Percentiles rank a stretch among this genome's conserved stretches.
Evolutionary conservation across 2,797 vertebrate species (phyloP).

Genomic region (Cetoscarus ocellatus): DNA sequence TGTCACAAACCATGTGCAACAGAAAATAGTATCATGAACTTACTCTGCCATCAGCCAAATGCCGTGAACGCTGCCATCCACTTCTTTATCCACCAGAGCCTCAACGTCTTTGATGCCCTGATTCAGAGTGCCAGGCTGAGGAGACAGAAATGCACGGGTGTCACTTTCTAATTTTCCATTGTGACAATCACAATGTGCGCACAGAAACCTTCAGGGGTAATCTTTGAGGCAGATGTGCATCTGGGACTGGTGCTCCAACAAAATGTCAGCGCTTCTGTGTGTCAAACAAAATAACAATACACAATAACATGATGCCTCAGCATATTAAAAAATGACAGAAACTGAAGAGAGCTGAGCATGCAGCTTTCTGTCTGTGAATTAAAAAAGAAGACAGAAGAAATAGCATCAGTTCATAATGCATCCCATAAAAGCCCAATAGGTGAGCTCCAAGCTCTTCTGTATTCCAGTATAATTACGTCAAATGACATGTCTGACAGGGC

Average conservation of each 20-base stretch:
- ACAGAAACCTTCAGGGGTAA: constrained; percentile 54
- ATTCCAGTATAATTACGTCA: constrained; percentile 8
- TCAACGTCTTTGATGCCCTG: constrained; percentile 86
- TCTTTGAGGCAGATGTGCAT: constrained; percentile 57
- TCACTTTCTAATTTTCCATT: constrained; percentile 62
- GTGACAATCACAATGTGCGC: constrained; percentile 54
- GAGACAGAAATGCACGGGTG: constrained; percentile 45
- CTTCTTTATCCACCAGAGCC: constrained; percentile 65
- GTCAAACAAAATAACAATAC: constrained; percentile 59
- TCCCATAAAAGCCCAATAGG: constrained; percentile 6
- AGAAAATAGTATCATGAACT: constrained; percentile 51
- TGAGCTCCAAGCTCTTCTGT: constrained; percentile 16
- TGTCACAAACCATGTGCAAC: neutral
- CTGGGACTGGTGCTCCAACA: constrained; percentile 46
- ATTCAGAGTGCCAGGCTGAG: constrained; percentile 86
- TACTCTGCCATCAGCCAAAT: constrained; percentile 89
- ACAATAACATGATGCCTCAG: constrained; percentile 37
- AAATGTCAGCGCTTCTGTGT: constrained; percentile 48
- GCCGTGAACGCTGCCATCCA: constrained; percentile 80
- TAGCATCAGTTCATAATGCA: constrained; percentile 4
- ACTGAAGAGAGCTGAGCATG: constrained; percentile 47
- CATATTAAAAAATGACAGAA: constrained; percentile 24
- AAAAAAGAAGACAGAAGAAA: constrained; percentile 31
- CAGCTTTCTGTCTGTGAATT: constrained; percentile 25
- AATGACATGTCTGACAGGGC: neutral